A percentile compares a stretch with the other conserved stretches of the same genome.
Evolutionary conservation across 2,888 invertebrate species (phyloP).

Genomic region (Microctonus brassicae): DNA sequence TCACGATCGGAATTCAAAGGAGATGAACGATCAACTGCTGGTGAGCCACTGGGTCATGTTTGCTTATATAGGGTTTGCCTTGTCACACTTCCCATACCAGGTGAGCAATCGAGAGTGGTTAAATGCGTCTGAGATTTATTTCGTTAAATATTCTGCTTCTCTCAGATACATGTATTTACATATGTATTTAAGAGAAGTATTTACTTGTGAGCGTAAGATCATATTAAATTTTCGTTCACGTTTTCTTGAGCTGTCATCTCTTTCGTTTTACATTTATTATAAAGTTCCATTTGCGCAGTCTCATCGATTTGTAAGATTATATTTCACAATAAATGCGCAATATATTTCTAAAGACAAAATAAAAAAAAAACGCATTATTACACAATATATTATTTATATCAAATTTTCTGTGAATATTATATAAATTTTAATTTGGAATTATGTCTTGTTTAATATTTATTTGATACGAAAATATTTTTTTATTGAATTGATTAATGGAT

Average conservation of each 20-base stretch:
- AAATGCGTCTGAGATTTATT: slow-evolving; percentile 2
- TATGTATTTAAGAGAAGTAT: too few species aligned
- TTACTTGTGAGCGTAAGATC: neutral
- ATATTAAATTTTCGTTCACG: neutral
- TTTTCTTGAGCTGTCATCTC: neutral
- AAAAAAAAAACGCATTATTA: neutral
- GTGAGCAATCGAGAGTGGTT: slow-evolving; percentile 12
- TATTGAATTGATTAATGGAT: too few species aligned
- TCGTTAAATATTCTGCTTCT: neutral
- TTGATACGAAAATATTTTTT: too few species aligned
- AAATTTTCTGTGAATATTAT: neutral
- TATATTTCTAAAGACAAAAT: neutral
- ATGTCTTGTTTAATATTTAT: too few species aligned
- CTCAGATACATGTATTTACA: neutral
- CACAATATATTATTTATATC: neutral
- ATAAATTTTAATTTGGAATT: neutral
- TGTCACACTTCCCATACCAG: neutral
- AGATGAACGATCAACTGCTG: slow-evolving; percentile 37
- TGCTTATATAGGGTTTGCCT: slow-evolving; percentile 40
- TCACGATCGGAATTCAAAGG: slow-evolving; percentile 12
- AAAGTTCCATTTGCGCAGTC: neutral
- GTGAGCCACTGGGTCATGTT: slow-evolving; percentile 25
- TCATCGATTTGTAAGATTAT: neutral
- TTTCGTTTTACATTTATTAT: neutral
- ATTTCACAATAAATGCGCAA: neutral